A percentile compares a stretch with the other conserved stretches of the same genome.
These are phyloP conservation scores for Cheilosia grossa DNA, from an alignment of 2,888 invertebrate species.

Conservation along the genomic window DNA sequence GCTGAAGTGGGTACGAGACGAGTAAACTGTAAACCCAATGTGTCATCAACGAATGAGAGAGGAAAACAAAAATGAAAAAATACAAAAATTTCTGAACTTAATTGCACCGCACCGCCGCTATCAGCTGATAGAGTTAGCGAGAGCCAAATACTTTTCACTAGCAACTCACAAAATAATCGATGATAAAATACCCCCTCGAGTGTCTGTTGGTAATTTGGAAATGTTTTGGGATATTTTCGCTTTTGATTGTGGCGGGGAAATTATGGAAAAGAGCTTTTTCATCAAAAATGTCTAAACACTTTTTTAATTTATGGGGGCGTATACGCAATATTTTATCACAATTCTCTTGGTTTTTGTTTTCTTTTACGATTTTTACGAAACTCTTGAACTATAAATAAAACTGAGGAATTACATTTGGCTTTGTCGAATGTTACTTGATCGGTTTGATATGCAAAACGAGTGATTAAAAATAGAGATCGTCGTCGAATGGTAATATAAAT, in stretches of 20 bases:
- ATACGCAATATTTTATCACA: conserved; percentile 44
- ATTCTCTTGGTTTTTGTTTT: background rate
- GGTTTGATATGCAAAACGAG: conserved; percentile 10
- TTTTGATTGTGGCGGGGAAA: background rate
- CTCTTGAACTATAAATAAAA: background rate
- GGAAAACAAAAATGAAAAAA: background rate
- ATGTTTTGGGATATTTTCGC: conserved; percentile 49
- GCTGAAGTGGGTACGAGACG: background rate
- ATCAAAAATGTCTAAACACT: background rate
- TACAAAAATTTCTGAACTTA: background rate
- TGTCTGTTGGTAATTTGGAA: background rate
- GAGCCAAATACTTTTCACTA: background rate
- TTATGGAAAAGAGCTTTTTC: conserved; percentile 1
- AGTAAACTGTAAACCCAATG: conserved; percentile 5
- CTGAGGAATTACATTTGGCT: background rate
- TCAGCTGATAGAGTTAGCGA: conserved; percentile 15
- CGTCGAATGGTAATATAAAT: background rate
- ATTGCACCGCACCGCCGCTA: background rate
- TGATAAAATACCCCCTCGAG: background rate
- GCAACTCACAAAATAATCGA: background rate
- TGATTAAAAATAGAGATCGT: conserved; percentile 20
- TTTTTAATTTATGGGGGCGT: conserved; percentile 47
- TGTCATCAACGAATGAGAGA: conserved; percentile 23
- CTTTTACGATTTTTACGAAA: background rate
- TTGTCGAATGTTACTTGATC: conserved; percentile 4